A percentile compares a stretch with the other conserved stretches of the same genome.
Evolutionary conservation across 2,113 vertebrate genomes (phyloP).

Genomic region (Pachyramphus minor): DNA sequence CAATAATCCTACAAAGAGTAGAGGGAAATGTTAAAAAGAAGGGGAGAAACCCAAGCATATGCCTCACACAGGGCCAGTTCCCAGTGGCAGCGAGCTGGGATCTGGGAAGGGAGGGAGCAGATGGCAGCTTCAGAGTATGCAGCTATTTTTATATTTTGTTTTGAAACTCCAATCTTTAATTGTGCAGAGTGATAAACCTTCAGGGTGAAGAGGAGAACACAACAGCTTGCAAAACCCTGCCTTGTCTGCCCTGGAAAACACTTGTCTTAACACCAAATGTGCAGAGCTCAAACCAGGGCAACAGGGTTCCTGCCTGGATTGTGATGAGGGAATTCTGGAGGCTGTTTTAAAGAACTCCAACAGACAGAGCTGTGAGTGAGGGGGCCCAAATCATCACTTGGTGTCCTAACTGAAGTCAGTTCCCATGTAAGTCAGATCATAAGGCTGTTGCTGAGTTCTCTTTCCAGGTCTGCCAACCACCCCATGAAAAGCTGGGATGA

Average conservation of each 20-base stretch:
- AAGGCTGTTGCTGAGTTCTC: background rate
- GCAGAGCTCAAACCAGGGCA: background rate
- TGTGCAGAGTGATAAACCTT: background rate
- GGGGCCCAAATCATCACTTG: background rate
- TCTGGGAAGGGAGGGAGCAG: background rate
- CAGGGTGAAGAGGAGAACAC: background rate
- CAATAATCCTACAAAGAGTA: background rate
- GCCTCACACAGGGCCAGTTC: rapidly evolving
- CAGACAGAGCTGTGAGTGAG: background rate
- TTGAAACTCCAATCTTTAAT: background rate
- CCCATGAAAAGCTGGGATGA: background rate
- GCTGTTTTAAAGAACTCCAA: background rate
- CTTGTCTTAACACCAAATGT: background rate
- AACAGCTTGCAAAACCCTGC: background rate
- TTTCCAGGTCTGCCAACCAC: background rate
- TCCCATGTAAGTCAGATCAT: background rate
- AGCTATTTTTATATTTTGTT: background rate
- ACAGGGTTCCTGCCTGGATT: background rate
- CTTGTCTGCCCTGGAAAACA: background rate
- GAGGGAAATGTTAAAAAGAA: background rate
- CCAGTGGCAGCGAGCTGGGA: background rate
- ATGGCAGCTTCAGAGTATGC: background rate
- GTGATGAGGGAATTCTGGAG: background rate
- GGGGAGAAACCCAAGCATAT: background rate
- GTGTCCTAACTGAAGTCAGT: background rate